Evolutionary conservation across 2,888 invertebrate genomes (phyloP), one percentile per base, ranked within the genome.

Genomic region (Eupithecia subfuscata): DNA sequence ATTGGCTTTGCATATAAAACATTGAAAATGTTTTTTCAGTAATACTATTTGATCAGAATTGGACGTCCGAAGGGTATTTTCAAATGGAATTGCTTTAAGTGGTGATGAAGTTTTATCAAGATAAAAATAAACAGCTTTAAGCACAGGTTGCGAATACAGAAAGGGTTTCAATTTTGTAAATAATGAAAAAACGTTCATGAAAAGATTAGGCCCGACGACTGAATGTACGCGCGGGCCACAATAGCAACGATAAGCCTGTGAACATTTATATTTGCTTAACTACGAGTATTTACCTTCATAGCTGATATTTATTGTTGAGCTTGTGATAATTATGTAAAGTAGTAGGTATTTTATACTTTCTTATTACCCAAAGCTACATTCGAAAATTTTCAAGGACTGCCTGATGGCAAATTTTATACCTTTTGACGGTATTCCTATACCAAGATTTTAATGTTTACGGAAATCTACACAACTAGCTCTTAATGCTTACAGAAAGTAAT

Each of bases 1-100:
- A 82, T 81, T 78, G 76, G 75, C 75, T 81, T 81, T 70, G 71
- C 75, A 76, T 77, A 65, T 71, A 79, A 78, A 76, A n/a, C 45
- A 75, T 63, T 63, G 70, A 56, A 22, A 52, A 52, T 52, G 52
- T 56, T 56, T 56, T 60, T 25, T 14, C 22, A 22, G 1, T 11
- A 70, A 69, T 69, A 73, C 22, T 68, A 68, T 75, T 71, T 67
- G 70, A 70, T 73, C 25, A 63, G 22, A 60, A 73, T 40, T 56
- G 43, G 22, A 60, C 12, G 30, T 69, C 22, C 40, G 64, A 73
- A 67, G 16, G 45, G 72, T 67, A 43, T 72, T 76, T 76, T 60
- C 22, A 70, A 76, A 68, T 68, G 40, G 68, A 48, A 37, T 64
- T 40, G 43, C 65, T 73, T 30, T 52, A 56, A 68, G 37, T 68